Conservation (phyloP, 53 echinoderm and acorn worm genomes). For the Apostichopus leukothele region DNA sequence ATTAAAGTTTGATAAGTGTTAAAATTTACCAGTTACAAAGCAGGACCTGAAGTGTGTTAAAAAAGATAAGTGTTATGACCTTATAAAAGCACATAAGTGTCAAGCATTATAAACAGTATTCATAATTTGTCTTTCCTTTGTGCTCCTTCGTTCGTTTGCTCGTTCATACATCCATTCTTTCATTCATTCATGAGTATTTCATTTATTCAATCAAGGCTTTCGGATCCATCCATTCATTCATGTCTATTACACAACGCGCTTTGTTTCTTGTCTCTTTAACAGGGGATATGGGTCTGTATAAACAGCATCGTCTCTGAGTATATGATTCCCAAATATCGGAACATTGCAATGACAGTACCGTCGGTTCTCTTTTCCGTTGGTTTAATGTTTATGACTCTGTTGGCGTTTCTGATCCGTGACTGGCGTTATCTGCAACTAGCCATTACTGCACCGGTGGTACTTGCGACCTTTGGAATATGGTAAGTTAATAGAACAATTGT, state of each 20-base stretch:
- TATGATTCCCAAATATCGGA: conserved; percentile 14
- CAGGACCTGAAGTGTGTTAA: too few relatives aligned
- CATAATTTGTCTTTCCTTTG: too few relatives aligned
- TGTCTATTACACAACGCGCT: not conserved
- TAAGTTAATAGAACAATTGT: not conserved
- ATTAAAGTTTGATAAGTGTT: too few relatives aligned
- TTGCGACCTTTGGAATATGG: conserved; percentile 9
- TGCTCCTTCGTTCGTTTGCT: too few relatives aligned
- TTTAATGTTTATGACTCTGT: not conserved
- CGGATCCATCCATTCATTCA: too few relatives aligned
- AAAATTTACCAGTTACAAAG: too few relatives aligned
- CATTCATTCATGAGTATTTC: too few relatives aligned
- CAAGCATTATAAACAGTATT: too few relatives aligned
- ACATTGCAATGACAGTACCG: conserved; percentile 11
- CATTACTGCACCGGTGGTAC: conserved; percentile 53
- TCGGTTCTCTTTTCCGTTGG: not conserved
- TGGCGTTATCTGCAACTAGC: conserved; percentile 69
- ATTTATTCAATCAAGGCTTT: too few relatives aligned
- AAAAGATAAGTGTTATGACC: too few relatives aligned
- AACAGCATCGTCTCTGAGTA: conserved; percentile 21
- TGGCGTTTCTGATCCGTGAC: conserved; percentile 8
- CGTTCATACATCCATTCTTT: too few relatives aligned
- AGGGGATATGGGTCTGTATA: conserved; percentile 13
- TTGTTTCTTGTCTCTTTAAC: not conserved
- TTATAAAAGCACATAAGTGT: too few relatives aligned